Percentiles rank a stretch among this genome's conserved stretches.
Conservation (phyloP, 2,113 vertebrate genomes). For the Grantiella picta region DNA sequence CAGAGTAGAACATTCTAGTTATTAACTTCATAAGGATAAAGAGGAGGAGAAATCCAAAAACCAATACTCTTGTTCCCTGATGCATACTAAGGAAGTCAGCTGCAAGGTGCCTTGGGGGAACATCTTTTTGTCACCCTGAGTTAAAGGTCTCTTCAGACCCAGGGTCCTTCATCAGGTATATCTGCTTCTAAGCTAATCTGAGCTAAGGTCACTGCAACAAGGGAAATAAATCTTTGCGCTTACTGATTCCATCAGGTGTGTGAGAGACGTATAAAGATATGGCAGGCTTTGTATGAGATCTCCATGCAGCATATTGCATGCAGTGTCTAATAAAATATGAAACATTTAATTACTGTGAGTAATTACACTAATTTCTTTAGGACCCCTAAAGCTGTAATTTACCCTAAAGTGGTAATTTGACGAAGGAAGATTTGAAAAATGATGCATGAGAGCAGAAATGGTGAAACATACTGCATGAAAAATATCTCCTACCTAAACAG, state of each 20-base stretch:
- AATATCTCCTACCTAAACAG: not conserved
- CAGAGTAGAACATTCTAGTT: too few species aligned
- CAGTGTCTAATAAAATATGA: conserved; percentile 29
- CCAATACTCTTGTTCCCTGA: too few species aligned
- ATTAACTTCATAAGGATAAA: too few species aligned
- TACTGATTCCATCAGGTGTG: not conserved
- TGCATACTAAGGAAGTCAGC: too few species aligned
- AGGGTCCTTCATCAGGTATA: too few species aligned
- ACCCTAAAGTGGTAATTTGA: conserved; percentile 22
- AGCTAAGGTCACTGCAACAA: too few species aligned
- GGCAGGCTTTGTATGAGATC: not conserved
- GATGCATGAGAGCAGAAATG: not conserved
- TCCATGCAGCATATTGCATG: not conserved
- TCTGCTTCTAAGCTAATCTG: too few species aligned
- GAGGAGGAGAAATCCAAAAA: too few species aligned
- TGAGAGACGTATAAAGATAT: not conserved
- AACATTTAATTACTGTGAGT: conserved; percentile 43
- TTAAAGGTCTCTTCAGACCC: too few species aligned
- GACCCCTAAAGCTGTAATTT: not conserved
- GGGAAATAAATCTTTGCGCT: not conserved
- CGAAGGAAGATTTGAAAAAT: conserved; percentile 20
- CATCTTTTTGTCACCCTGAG: too few species aligned
- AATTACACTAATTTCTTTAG: conserved; percentile 4
- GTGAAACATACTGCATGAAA: not conserved
- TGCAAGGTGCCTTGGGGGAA: too few species aligned